phyloP scores from a whole-genome alignment of 2,797 vertebrate species.

The Oreortyx pictus region DNA sequence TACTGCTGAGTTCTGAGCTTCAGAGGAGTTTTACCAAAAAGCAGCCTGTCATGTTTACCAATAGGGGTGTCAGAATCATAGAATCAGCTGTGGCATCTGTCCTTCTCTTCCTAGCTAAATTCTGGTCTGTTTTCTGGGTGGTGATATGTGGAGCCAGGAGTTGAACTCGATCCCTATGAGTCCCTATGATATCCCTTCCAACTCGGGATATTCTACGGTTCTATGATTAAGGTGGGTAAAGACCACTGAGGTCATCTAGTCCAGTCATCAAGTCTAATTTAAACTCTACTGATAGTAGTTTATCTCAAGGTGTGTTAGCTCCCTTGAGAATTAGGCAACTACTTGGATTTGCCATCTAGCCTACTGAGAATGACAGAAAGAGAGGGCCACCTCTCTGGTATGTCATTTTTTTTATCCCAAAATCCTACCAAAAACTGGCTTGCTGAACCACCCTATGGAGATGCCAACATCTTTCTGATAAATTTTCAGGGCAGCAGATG shows the following conservation, averaged over 20 bases:
- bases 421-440: neutral
- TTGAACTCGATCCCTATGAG: too few species aligned
- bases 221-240: too few species aligned
- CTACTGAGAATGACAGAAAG: neutral
- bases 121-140: too few species aligned
- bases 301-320: neutral
- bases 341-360: neutral
- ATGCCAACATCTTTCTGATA: neutral
- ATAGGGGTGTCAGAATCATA: neutral
- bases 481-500: neutral
- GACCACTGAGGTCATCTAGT: too few species aligned
- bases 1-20: neutral
- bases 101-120: too few species aligned
- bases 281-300: neutral
- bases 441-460: neutral
- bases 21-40: neutral
- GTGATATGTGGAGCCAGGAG: too few species aligned
- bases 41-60: neutral
- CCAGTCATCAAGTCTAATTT: too few species aligned
- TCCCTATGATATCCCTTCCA: too few species aligned
- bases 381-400: neutral
- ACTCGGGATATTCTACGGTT: too few species aligned
- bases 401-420: neutral
- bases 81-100: too few species aligned
- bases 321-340: neutral